These are phyloP conservation scores for Cavia porcellus DNA, from an alignment of 2,113 vertebrate species.

Conservation along the genomic window DNA sequence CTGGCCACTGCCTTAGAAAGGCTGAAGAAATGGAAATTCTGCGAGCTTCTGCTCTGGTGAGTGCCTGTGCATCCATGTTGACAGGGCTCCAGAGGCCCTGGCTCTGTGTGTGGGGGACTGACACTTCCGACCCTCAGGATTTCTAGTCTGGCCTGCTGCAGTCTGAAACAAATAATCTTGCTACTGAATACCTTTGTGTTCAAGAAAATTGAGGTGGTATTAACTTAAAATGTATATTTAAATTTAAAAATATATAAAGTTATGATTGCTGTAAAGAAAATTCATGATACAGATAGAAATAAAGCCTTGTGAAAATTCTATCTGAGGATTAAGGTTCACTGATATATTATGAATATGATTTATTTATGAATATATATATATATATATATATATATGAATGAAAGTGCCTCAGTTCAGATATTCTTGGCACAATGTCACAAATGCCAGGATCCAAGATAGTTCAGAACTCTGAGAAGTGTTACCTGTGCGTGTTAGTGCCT, in stretches of 20 bases:
- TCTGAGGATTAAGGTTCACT: background rate
- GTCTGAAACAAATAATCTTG: background rate
- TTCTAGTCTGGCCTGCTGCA: no score
- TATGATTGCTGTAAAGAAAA: background rate
- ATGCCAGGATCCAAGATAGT: background rate
- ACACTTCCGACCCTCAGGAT: background rate
- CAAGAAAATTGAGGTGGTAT: background rate
- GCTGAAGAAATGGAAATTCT: no score
- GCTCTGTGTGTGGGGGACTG: no score
- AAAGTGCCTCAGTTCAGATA: no score
- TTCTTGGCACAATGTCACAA: background rate
- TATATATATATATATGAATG: background rate
- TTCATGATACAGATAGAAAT: background rate
- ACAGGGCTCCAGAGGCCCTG: accelerated
- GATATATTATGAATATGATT: background rate
- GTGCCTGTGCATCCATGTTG: accelerated
- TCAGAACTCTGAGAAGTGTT: accelerated
- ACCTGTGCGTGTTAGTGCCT: accelerated
- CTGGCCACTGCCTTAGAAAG: background rate
- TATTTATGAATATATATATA: background rate
- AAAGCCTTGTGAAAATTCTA: background rate
- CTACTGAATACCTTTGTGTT: background rate
- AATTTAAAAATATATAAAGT: background rate
- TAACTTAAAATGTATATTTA: background rate
- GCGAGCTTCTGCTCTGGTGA: accelerated